Conservation (phyloP, 2,888 invertebrate species). For the Autographa gamma region DNA sequence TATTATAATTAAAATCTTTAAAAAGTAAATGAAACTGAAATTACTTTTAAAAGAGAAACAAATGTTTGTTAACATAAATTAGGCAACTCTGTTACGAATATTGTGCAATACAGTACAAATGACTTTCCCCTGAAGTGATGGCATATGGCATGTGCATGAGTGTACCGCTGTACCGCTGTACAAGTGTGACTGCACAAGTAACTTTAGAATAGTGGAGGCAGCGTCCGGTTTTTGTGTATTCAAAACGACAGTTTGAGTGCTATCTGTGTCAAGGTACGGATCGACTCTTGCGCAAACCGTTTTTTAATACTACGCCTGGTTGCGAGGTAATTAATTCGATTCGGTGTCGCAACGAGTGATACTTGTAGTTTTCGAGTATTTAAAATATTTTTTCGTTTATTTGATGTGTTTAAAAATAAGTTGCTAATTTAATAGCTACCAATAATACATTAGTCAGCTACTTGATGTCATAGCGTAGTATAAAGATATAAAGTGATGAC, state of each 20-base stretch:
- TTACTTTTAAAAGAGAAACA: not conserved
- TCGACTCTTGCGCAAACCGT: conserved; percentile 87
- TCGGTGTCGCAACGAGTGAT: conserved; percentile 86
- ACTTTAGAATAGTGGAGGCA: conserved; percentile 78
- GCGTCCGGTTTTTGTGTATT: conserved; percentile 89
- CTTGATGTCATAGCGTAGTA: conserved; percentile 51
- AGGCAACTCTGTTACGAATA: conserved; percentile 13
- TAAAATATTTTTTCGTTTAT: conserved; percentile 61
- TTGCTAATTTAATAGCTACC: conserved; percentile 16
- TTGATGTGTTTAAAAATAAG: conserved; percentile 30
- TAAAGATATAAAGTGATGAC: conserved; percentile 47
- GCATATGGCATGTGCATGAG: conserved; percentile 13
- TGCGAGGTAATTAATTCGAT: conserved; percentile 89
- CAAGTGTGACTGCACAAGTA: conserved; percentile 49
- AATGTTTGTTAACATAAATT: not conserved
- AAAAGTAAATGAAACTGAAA: not conserved
- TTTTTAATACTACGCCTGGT: conserved; percentile 87
- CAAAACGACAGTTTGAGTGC: conserved; percentile 87
- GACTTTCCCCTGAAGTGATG: conserved; percentile 23
- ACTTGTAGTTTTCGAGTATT: conserved; percentile 80
- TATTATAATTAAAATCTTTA: not conserved
- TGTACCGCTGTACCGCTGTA: conserved; percentile 28
- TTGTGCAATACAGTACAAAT: conserved; percentile 15
- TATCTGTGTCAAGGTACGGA: conserved; percentile 88
- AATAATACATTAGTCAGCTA: conserved; percentile 44